Evolutionary conservation across 1,140 invertebrate genomes (phyloP).

Genomic region (Coelopa frigida): DNA sequence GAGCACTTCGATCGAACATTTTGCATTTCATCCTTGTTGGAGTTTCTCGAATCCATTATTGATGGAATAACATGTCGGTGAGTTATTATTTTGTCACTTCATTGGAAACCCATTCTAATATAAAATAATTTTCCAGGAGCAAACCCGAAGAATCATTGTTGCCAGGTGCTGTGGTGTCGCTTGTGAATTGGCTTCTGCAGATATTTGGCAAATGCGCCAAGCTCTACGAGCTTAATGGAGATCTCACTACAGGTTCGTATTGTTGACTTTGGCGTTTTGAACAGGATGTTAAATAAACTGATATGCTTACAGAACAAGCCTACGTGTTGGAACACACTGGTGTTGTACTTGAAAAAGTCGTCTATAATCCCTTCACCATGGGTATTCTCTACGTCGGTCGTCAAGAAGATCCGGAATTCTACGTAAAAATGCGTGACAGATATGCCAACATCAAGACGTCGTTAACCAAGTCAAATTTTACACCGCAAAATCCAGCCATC

Average conservation of each 20-base stretch:
- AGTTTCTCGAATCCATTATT: constrained; percentile 76
- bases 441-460: constrained; percentile 33
- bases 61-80: constrained; percentile 52
- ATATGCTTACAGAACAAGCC: constrained; percentile 47
- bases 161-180: constrained; percentile 64
- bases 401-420: constrained; percentile 54
- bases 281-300: background rate
- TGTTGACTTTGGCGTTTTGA: constrained; percentile 17
- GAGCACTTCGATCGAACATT: constrained; percentile 82
- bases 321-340: constrained; percentile 65
- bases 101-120: constrained; percentile 1
- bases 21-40: constrained; percentile 77
- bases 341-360: constrained; percentile 59
- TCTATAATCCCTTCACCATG: constrained; percentile 66
- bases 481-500: constrained; percentile 16
- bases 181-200: constrained; percentile 75
- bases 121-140: constrained; percentile 57
- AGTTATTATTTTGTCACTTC: constrained; percentile 8
- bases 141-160: constrained; percentile 76
- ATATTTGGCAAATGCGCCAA: constrained; percentile 60
- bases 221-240: constrained; percentile 47
- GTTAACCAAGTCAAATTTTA: constrained; percentile 32
- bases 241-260: constrained; percentile 21
- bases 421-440: constrained; percentile 27
- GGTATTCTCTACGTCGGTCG: constrained; percentile 73